Percentiles rank a stretch among this genome's conserved stretches.
phyloP scores from a whole-genome alignment of 2,888 invertebrate genomes.

The Homarus gammarus region DNA sequence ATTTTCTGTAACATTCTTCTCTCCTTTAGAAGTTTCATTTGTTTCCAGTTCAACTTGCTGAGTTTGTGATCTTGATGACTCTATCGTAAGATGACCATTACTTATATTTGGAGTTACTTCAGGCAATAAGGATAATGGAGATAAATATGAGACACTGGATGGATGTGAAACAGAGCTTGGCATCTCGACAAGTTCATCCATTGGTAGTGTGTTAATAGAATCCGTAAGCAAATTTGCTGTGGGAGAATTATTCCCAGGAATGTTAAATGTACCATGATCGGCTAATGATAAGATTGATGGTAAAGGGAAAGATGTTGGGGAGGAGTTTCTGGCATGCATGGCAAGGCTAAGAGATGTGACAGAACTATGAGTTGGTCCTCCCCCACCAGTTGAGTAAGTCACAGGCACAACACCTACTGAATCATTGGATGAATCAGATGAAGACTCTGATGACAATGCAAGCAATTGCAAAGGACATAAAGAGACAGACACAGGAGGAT shows the following conservation, averaged over 20 bases:
- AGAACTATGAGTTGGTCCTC: neutral
- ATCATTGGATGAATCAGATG: constrained; percentile 61
- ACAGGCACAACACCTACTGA: constrained; percentile 60
- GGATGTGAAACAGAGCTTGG: constrained; percentile 5
- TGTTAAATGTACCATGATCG: neutral
- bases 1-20: neutral
- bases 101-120: neutral
- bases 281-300: neutral
- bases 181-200: constrained; percentile 32
- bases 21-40: neutral
- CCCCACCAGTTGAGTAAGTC: constrained; percentile 34
- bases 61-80: neutral
- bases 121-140: constrained; percentile 17
- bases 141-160: neutral
- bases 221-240: constrained; percentile 1
- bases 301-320: neutral
- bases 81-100: neutral
- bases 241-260: constrained; percentile 11
- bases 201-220: constrained; percentile 12
- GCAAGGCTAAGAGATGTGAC: constrained; percentile 1
- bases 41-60: constrained; percentile 1
- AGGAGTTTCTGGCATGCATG: neutral
- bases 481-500: constrained; percentile 14
- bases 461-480: constrained; percentile 16
- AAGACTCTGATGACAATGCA: constrained; percentile 59